Evolutionary conservation across 2,797 vertebrate species (phyloP), one percentile per base, ranked within the genome.

Genomic region (Anas acuta): DNA sequence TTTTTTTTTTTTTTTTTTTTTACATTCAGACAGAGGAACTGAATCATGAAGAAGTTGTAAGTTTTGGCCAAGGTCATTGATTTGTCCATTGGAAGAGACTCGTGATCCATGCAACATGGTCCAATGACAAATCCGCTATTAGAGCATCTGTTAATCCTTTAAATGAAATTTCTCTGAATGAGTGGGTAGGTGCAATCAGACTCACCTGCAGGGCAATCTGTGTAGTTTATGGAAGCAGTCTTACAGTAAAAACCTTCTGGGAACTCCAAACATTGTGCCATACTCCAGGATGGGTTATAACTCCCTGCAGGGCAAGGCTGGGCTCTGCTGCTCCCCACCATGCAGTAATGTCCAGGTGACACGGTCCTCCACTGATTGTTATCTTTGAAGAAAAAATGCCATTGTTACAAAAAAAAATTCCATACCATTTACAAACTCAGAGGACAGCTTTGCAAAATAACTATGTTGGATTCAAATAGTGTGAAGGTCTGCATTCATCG

Each of bases 231-330:
- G 49, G 97, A 86, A 35, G 92, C 95, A 43, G 73, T 6, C 0
- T 39, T 43, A 79, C 97, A 97, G 65, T 96, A 97, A 22, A 96
- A 97, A 14, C 97, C 97, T 72, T 91, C 90, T 11, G 96, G 97
- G 80, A 97, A 97, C 26, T 92, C 69, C 80, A 96, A 35, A 69
- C 97, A 97, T 18, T 8, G 75, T 2, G 25, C 41, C 37, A 72
- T 85, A 4, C 86, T 60, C 94, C 35, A 90, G 17, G 92, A 90
- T 0, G 93, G 96, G 89, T 84, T 90, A 35, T 96, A 97, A 16
- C 65, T 96, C 39, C 97, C 97, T 5, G 97, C 84, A 49, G 95
- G 94, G 62, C 97, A 98, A 0, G 86, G 86, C 61, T 80, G 93
- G 37, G 96, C 94, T 57, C 78, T 82, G 72, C 86, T 95, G 88